Percentiles rank a stretch among this genome's conserved stretches.
Conservation (phyloP, 1,140 invertebrate genomes). For the Bombus picipes region DNA sequence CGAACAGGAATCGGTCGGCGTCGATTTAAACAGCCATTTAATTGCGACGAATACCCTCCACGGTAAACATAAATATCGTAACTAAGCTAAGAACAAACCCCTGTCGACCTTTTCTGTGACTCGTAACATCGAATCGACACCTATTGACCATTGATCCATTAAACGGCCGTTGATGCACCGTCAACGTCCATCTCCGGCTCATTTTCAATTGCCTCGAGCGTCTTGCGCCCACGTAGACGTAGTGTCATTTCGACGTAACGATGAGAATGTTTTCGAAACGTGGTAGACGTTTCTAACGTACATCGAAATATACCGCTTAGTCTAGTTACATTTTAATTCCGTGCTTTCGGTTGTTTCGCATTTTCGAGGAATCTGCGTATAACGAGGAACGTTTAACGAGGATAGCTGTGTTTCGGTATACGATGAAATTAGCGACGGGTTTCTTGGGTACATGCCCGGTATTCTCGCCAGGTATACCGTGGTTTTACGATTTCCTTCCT, state of each 20-base stretch:
- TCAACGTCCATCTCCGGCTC: neutral
- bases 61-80: slow-evolving; percentile 65
- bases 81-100: slow-evolving; percentile 7
- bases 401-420: too few relatives aligned
- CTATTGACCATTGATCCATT: slow-evolving; percentile 47
- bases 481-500: slow-evolving; percentile 77
- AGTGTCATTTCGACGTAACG: neutral
- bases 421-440: neutral
- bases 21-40: slow-evolving; percentile 58
- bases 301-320: neutral
- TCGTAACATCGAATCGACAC: slow-evolving; percentile 9
- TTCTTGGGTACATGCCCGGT: neutral
- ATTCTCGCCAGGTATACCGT: slow-evolving; percentile 37
- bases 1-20: slow-evolving; percentile 72
- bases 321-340: neutral
- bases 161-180: neutral
- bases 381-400: neutral
- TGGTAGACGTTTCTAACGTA: fast-evolving
- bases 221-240: too few relatives aligned
- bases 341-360: too few relatives aligned
- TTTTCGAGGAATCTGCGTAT: neutral
- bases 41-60: slow-evolving; percentile 60
- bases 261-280: neutral
- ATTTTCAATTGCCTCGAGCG: neutral
- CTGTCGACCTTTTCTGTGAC: neutral